Conservation (phyloP, 2,888 invertebrate genomes). For the Phanerotoma sp. region DNA sequence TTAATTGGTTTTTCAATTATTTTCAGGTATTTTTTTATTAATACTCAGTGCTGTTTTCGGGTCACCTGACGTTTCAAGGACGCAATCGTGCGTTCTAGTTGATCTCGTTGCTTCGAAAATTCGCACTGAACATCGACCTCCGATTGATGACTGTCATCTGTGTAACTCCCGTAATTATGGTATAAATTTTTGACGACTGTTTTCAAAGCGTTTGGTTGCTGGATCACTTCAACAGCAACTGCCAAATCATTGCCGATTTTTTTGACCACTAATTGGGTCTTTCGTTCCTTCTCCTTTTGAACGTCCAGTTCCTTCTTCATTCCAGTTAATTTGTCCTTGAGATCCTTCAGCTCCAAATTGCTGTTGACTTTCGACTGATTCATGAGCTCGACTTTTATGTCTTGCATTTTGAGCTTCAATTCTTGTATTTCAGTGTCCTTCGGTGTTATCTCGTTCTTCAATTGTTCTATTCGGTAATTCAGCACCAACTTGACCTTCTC, state of each 20-base stretch:
- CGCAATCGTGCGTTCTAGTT: conserved; percentile 70
- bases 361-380: conserved; percentile 74
- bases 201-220: conserved; percentile 70
- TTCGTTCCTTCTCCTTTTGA: conserved; percentile 66
- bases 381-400: conserved; percentile 82
- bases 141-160: conserved; percentile 67
- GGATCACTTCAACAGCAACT: conserved; percentile 74
- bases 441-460: conserved; percentile 84
- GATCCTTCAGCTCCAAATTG: conserved; percentile 70
- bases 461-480: conserved; percentile 85
- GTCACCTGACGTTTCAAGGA: conserved; percentile 57
- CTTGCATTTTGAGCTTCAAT: conserved; percentile 76
- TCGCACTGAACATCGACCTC: conserved; percentile 75
- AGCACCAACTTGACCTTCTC: conserved; percentile 91
- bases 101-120: conserved; percentile 78
- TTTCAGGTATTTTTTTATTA: too few relatives aligned
- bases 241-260: conserved; percentile 81
- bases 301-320: conserved; percentile 71
- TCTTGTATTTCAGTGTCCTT: conserved; percentile 82
- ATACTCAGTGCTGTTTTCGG: too few relatives aligned
- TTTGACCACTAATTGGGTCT: conserved; percentile 67
- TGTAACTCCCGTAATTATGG: conserved; percentile 71
- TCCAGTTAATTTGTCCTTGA: conserved; percentile 75
- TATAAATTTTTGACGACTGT: conserved; percentile 62
- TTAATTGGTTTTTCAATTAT: too few relatives aligned